phyloP scores from a whole-genome alignment of 2,888 invertebrate genomes.

The Meghimatium bilineatum region DNA sequence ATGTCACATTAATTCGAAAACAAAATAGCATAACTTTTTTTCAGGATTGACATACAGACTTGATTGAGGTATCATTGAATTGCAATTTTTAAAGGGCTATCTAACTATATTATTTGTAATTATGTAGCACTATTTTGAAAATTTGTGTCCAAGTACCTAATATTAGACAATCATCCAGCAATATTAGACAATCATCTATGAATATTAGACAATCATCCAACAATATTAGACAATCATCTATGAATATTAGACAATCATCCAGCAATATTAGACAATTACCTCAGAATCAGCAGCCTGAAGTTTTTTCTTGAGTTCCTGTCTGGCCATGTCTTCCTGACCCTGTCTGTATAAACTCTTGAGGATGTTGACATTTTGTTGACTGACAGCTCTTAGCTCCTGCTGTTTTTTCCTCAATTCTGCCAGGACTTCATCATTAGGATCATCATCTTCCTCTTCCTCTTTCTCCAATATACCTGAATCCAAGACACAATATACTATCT shows the following conservation, averaged over 20 bases:
- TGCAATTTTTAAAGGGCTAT: too few species aligned
- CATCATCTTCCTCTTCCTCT: constrained; percentile 75
- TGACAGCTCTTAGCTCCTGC: constrained; percentile 81
- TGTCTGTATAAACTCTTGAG: constrained; percentile 83
- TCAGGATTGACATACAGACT: too few species aligned
- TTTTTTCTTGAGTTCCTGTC: constrained; percentile 87
- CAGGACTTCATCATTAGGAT: constrained; percentile 87
- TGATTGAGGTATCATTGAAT: too few species aligned
- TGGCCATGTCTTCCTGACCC: constrained; percentile 87
- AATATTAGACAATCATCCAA: neutral
- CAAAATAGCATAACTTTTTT: too few species aligned
- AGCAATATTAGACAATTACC: constrained; percentile 58
- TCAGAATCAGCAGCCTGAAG: constrained; percentile 83
- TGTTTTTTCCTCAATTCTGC: constrained; percentile 92
- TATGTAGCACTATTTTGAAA: too few species aligned
- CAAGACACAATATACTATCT: neutral
- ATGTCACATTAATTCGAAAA: too few species aligned
- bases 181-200: neutral
- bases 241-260: neutral
- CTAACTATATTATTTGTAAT: too few species aligned
- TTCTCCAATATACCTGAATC: constrained; percentile 72
- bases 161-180: neutral
- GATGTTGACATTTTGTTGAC: constrained; percentile 85
- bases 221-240: neutral
- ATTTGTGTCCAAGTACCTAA: too few species aligned